These are phyloP conservation scores for Spatula clypeata DNA, from an alignment of 2,797 vertebrate genomes.

Conservation along the genomic window DNA sequence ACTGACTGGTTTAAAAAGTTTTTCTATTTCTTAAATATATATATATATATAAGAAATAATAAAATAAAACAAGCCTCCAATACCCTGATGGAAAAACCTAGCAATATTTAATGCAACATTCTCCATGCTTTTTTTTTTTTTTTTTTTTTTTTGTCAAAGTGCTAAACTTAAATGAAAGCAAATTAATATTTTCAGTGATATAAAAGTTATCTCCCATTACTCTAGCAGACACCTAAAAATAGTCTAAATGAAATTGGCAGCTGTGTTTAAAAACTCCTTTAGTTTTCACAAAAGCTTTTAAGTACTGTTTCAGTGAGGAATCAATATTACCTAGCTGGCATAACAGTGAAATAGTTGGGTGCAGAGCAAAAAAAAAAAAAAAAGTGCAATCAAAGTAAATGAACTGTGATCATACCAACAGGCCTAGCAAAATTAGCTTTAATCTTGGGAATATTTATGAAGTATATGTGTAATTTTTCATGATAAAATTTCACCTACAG, in stretches of 20 bases:
- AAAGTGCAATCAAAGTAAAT: slow-evolving; percentile 23
- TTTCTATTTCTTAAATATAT: neutral
- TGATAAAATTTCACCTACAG: neutral
- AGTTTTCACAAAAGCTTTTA: slow-evolving; percentile 52
- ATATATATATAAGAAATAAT: neutral
- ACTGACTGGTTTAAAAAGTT: neutral
- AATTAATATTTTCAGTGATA: slow-evolving; percentile 45
- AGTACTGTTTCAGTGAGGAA: slow-evolving; percentile 2
- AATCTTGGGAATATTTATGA: slow-evolving; percentile 45
- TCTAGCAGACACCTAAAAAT: neutral
- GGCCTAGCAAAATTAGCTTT: slow-evolving; percentile 30
- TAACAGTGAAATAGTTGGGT: slow-evolving; percentile 23
- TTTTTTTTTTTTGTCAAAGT: neutral
- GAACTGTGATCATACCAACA: slow-evolving; percentile 43
- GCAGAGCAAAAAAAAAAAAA: neutral
- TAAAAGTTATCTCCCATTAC: slow-evolving; percentile 9
- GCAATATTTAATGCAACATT: neutral
- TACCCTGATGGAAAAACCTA: neutral
- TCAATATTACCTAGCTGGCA: slow-evolving; percentile 16
- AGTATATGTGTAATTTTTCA: slow-evolving; percentile 26
- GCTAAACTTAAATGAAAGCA: slow-evolving; percentile 26
- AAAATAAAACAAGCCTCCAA: neutral
- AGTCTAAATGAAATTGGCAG: slow-evolving; percentile 20
- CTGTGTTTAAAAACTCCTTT: neutral
- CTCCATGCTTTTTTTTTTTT: neutral